phyloP scores from a whole-genome alignment of 2,113 vertebrate species.

The Indri indri region DNA sequence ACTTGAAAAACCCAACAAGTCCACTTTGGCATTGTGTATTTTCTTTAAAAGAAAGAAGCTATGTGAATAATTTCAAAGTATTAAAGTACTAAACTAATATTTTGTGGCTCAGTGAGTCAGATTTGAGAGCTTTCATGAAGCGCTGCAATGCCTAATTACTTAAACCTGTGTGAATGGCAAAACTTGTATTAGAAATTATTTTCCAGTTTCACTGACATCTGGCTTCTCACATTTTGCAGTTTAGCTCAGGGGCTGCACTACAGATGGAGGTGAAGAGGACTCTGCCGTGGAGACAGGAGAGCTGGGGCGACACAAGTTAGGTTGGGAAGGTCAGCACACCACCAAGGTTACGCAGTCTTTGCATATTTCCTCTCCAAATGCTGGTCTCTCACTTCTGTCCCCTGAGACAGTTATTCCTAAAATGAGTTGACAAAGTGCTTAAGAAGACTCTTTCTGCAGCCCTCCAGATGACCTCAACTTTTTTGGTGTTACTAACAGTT shows the following conservation, averaged over 20 bases:
- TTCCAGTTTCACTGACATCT: not conserved
- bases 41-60: not conserved
- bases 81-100: not conserved
- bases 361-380: not conserved
- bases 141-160: not conserved
- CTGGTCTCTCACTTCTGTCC: not conserved
- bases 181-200: not conserved
- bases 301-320: not conserved
- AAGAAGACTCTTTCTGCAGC: not conserved
- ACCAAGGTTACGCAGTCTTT: not conserved
- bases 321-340: accelerated
- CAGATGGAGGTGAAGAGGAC: not conserved
- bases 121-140: not conserved
- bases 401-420: not conserved
- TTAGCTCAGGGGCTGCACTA: not conserved
- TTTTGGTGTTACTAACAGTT: not conserved
- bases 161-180: not conserved
- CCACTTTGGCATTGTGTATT: accelerated
- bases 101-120: not conserved
- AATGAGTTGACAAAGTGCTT: conserved; percentile 33
- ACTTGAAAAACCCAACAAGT: not conserved
- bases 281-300: not conserved
- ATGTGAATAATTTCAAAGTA: not conserved
- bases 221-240: not conserved
- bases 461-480: not conserved